Conservation (phyloP, 2,113 vertebrate species). For the Oostethus manadensis region DNA sequence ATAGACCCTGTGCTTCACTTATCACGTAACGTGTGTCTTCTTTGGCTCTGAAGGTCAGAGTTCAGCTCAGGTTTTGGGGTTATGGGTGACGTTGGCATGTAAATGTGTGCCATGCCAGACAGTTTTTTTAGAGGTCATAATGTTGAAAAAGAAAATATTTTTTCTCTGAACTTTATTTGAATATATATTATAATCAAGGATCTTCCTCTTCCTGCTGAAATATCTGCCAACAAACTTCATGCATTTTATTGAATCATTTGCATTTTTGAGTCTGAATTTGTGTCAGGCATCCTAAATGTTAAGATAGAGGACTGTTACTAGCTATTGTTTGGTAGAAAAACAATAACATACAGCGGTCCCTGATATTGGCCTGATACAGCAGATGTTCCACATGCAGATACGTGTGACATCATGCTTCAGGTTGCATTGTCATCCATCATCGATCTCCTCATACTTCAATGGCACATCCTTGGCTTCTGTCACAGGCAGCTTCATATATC, state of each 20-base stretch:
- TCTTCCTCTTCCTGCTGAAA: too few relatives aligned
- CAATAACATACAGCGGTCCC: slow-evolving; percentile 21
- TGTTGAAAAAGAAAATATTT: neutral
- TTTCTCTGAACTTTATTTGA: too few relatives aligned
- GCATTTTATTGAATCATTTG: neutral
- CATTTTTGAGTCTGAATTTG: neutral
- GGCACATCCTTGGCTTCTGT: slow-evolving; percentile 39
- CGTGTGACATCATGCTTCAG: slow-evolving; percentile 59
- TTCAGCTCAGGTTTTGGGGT: slow-evolving; percentile 46
- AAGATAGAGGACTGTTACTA: slow-evolving; percentile 28
- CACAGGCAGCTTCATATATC: slow-evolving; percentile 5
- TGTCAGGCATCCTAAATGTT: too few relatives aligned
- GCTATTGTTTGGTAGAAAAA: slow-evolving; percentile 28
- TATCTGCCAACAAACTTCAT: neutral
- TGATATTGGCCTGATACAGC: slow-evolving; percentile 17
- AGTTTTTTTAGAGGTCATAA: slow-evolving; percentile 33
- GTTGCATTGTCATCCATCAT: slow-evolving; percentile 55
- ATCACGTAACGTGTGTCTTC: slow-evolving; percentile 58
- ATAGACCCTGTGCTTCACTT: slow-evolving; percentile 55
- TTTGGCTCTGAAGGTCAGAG: slow-evolving; percentile 49
- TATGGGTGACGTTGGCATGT: too few relatives aligned
- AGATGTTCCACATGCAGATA: slow-evolving; percentile 64
- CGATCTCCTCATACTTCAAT: slow-evolving; percentile 42
- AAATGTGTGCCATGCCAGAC: neutral
- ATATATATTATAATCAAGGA: too few relatives aligned